These are phyloP conservation scores for Phoenicopterus ruber DNA, from an alignment of 2,113 vertebrate genomes.

Conservation along the genomic window DNA sequence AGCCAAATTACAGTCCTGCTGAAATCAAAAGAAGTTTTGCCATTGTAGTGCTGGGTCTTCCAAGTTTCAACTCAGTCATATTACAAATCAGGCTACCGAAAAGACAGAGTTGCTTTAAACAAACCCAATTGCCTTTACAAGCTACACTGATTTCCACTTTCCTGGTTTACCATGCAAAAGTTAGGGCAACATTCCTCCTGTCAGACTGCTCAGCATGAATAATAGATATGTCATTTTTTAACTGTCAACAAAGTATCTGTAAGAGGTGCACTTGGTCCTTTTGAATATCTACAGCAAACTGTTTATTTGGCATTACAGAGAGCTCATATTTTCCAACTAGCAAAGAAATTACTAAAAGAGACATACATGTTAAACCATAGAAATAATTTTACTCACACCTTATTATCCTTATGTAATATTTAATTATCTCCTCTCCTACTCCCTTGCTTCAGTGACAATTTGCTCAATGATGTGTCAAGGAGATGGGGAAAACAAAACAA, in stretches of 20 bases:
- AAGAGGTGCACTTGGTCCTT: conserved; percentile 37
- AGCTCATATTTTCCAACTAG: conserved; percentile 1
- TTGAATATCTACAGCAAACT: conserved; percentile 41
- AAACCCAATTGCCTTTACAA: neutral
- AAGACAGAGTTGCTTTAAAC: neutral
- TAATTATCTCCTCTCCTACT: conserved; percentile 20
- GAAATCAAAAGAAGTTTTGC: neutral
- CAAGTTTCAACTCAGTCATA: neutral
- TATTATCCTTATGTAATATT: conserved; percentile 49
- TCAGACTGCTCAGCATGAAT: conserved; percentile 57
- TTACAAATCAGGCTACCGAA: neutral
- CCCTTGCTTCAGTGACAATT: conserved; percentile 1
- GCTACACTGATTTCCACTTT: neutral
- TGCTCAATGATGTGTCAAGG: conserved; percentile 37
- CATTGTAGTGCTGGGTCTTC: neutral
- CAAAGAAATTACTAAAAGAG: neutral
- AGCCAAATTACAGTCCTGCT: neutral
- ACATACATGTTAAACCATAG: neutral
- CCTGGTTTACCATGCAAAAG: neutral
- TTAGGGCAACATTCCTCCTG: conserved; percentile 48
- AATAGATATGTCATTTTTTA: conserved; percentile 69
- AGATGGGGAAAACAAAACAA: neutral
- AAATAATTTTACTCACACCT: neutral
- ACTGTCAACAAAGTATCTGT: conserved; percentile 63
- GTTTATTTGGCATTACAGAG: conserved; percentile 23